phyloP scores from a whole-genome alignment of 1,140 invertebrate species.

The Gyrodactylus bullatarudis region DNA sequence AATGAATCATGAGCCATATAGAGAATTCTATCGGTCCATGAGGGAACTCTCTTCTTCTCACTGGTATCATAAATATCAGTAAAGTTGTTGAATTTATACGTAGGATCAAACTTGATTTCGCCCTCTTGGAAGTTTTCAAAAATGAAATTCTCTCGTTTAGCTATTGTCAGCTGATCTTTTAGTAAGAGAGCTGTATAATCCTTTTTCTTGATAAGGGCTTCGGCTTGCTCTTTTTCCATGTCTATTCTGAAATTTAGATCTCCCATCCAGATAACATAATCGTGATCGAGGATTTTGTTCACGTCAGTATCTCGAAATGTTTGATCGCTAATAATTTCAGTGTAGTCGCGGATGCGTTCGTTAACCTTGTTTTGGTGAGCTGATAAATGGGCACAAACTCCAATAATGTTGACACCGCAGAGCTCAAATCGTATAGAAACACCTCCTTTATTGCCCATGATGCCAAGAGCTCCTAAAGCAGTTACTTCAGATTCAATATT shows the following conservation, averaged over 20 bases:
- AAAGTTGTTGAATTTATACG: slow-evolving; percentile 94
- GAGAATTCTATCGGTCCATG: slow-evolving; percentile 81
- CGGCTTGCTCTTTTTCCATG: slow-evolving; percentile 67
- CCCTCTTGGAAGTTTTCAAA: slow-evolving; percentile 79
- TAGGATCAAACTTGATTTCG: slow-evolving; percentile 58
- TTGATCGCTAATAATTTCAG: slow-evolving; percentile 64
- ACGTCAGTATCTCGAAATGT: slow-evolving; percentile 27
- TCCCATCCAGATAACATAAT: slow-evolving; percentile 96
- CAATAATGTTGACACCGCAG: slow-evolving; percentile 64
- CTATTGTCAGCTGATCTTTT: slow-evolving; percentile 42
- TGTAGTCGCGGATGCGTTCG: slow-evolving; percentile 75
- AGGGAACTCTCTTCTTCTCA: slow-evolving; percentile 63
- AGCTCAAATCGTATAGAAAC: slow-evolving; percentile 62
- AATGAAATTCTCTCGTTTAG: slow-evolving; percentile 27
- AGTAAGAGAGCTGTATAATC: slow-evolving; percentile 42
- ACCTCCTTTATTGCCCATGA: slow-evolving; percentile 67
- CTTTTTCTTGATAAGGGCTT: slow-evolving; percentile 39
- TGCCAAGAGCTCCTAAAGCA: slow-evolving; percentile 25
- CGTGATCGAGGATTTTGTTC: slow-evolving; percentile 41
- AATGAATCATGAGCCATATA: slow-evolving; percentile 17
- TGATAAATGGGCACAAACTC: slow-evolving; percentile 91
- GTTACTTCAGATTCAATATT: background rate
- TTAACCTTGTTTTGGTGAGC: slow-evolving; percentile 79
- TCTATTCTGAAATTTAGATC: slow-evolving; percentile 97
- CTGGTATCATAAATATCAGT: slow-evolving; percentile 96